phyloP scores from a whole-genome alignment of 2,888 invertebrate genomes.

The Tenthredo livida region DNA sequence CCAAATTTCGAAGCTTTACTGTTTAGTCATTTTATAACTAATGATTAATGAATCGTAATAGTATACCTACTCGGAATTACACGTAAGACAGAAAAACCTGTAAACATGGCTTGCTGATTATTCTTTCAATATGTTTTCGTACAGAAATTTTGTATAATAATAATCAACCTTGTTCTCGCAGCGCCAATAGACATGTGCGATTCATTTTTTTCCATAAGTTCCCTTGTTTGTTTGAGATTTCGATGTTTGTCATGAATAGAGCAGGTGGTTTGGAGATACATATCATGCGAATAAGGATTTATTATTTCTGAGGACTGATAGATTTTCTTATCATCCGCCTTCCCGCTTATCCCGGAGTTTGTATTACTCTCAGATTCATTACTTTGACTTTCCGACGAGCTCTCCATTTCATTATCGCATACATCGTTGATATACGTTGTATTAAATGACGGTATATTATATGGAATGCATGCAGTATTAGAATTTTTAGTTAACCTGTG shows the following conservation, averaged over 20 bases:
- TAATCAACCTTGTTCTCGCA: slow-evolving; percentile 61
- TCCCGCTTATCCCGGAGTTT: slow-evolving; percentile 61
- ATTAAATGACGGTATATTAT: slow-evolving; percentile 68
- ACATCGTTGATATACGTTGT: slow-evolving; percentile 61
- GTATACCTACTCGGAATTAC: slow-evolving; percentile 68
- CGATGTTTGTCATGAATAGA: slow-evolving; percentile 73
- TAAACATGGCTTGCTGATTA: slow-evolving; percentile 67
- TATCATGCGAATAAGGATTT: slow-evolving; percentile 63
- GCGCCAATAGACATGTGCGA: slow-evolving; percentile 60
- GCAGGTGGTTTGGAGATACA: slow-evolving; percentile 70
- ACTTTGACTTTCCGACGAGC: not conserved
- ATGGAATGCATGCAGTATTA: slow-evolving; percentile 71
- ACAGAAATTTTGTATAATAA: slow-evolving; percentile 30
- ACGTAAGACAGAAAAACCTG: slow-evolving; percentile 72
- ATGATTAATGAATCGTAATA: slow-evolving; percentile 10
- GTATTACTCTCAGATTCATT: slow-evolving; percentile 61
- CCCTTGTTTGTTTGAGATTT: slow-evolving; percentile 71
- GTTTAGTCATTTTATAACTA: slow-evolving; percentile 16
- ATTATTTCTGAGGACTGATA: slow-evolving; percentile 65
- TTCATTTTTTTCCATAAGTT: slow-evolving; percentile 69
- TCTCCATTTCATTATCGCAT: slow-evolving; percentile 59
- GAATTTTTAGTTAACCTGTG: slow-evolving; percentile 80
- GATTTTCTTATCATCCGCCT: slow-evolving; percentile 63
- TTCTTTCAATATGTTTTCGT: slow-evolving; percentile 54
- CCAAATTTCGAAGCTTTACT: slow-evolving; percentile 43